Base-by-base conservation (phyloP, 2,888 invertebrate species). In the Actias luna region DNA sequence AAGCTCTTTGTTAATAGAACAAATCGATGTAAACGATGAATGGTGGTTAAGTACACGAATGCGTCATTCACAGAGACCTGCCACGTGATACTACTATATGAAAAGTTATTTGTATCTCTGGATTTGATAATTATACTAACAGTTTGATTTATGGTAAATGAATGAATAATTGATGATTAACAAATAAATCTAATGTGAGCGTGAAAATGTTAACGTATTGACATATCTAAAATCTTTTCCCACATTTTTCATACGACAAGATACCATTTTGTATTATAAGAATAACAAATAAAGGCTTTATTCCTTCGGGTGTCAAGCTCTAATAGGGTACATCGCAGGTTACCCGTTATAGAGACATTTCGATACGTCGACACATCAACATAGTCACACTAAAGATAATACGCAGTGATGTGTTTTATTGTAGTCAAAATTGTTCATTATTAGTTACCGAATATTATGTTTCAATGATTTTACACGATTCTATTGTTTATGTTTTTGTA, bases 1-100 rank as follows among this genome's bases (percentile, higher is more conserved):
- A 83, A 86, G 84, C 85, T 83, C 86, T 85, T 82, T 88, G 88
- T 87, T 89, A 86, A 89, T 88, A 83, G 88, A 83, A 88, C 84
- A 73, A 73, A 75, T 75, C 72, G 80, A 83, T 83, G 80, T 77
- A 74, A 76, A 73, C 78, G 84, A 83, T 67, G 18, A 50, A 33
- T 74, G 69, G 71, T 69, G 74, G 70, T 67, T 66, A n/a, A n/a
- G n/a, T n/a, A 68, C 68, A 63, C 22, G 31, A 70, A 70, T 69
- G 68, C 67, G 58, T 62, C 67, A 65, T 70, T 72, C 69, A 69
- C 64, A 62, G 61, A 27, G 16, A 29, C 29, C n/a, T 62, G n/a
- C n/a, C n/a, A n/a, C n/a, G n/a, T n/a, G n/a, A n/a, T 18, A 31
- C 33, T 22, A 42, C 14, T 4, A 55, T 25, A 25, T 10, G 1